Conservation (phyloP, 2,797 vertebrate genomes). For the Hybognathus amarus region DNA sequence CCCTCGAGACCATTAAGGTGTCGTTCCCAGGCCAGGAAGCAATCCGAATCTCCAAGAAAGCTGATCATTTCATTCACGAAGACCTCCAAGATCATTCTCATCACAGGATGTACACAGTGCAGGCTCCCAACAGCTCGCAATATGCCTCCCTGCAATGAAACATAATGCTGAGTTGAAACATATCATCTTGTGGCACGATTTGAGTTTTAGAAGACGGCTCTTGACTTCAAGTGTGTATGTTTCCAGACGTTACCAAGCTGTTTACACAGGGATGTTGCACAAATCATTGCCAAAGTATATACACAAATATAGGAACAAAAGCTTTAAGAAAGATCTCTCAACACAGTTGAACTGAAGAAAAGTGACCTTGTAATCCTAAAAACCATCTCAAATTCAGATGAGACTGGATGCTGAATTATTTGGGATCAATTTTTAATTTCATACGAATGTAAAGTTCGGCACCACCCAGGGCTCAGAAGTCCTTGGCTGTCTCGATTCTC, state of each 20-base stretch:
- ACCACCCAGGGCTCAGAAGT: not conserved
- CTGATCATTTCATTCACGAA: constrained; percentile 30
- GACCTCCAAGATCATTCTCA: constrained; percentile 32
- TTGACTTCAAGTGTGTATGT: constrained; percentile 20
- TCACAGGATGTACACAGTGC: not conserved
- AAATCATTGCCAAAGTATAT: not conserved
- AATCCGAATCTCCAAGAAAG: constrained; percentile 22
- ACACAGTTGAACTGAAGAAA: not conserved
- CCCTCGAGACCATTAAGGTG: constrained; percentile 23
- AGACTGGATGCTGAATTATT: not conserved
- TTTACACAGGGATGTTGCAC: not conserved
- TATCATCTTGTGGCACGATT: constrained; percentile 27
- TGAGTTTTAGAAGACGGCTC: constrained; percentile 17
- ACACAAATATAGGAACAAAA: not conserved
- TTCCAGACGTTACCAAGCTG: constrained; percentile 31
- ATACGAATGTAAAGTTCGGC: not conserved
- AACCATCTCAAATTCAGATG: not conserved
- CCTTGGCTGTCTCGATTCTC: not conserved
- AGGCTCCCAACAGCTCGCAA: not conserved
- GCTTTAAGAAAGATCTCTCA: not conserved
- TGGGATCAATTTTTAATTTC: constrained; percentile 1
- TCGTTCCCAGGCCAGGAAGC: constrained; percentile 25
- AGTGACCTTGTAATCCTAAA: constrained; percentile 1
- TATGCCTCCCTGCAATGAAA: constrained; percentile 23
- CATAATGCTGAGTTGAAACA: constrained; percentile 17